These are phyloP conservation scores for Argyrosomus regius DNA, from an alignment of 2,797 vertebrate species.

Conservation along the genomic window DNA sequence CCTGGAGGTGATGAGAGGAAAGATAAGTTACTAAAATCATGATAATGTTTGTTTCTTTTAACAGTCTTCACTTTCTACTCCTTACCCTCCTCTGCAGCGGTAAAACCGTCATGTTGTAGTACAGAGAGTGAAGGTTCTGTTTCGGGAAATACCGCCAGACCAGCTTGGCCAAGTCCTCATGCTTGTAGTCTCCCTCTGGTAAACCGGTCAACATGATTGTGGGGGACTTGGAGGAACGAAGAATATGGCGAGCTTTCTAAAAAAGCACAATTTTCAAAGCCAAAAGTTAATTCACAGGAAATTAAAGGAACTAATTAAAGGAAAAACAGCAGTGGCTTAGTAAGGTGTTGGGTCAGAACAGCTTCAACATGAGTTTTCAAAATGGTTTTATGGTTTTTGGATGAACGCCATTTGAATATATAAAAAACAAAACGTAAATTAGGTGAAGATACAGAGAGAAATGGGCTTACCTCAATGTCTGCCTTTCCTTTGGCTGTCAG, in stretches of 20 bases:
- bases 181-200: constrained; percentile 79
- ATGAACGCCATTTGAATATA: too few relatives aligned
- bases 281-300: too few relatives aligned
- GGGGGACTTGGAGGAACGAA: accelerated
- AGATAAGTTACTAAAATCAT: accelerated
- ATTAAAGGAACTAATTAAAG: too few relatives aligned
- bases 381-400: too few relatives aligned
- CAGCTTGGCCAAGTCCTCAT: constrained; percentile 85
- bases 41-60: not conserved
- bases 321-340: too few relatives aligned
- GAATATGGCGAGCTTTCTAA: constrained; percentile 11
- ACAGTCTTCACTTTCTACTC: not conserved
- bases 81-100: constrained; percentile 74
- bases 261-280: not conserved
- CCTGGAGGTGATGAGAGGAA: constrained; percentile 34
- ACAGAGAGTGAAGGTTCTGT: constrained; percentile 26
- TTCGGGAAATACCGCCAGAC: constrained; percentile 84
- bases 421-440: too few relatives aligned
- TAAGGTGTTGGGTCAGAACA: too few relatives aligned
- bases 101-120: constrained; percentile 63
- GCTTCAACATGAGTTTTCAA: too few relatives aligned
- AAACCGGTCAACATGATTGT: constrained; percentile 88
- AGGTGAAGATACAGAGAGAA: not conserved
- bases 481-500: not conserved
- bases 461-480: constrained; percentile 41